These are phyloP conservation scores for Eonycteris spelaea DNA, from an alignment of 2,113 vertebrate species.

Conservation along the genomic window DNA sequence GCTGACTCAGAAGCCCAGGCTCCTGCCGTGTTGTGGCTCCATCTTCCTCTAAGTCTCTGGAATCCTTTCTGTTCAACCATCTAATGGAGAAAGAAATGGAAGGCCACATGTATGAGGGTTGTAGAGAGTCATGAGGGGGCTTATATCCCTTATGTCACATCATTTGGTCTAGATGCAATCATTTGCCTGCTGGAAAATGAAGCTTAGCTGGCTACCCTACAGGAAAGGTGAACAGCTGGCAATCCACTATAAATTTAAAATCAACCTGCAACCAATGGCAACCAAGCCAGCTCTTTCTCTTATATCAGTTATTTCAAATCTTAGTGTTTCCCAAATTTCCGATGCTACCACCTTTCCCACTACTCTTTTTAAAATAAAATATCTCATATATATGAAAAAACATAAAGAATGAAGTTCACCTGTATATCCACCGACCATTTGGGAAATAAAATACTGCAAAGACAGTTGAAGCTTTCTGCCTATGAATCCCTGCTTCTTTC, in stretches of 20 bases:
- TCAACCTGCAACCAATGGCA: not conserved
- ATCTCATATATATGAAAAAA: not conserved
- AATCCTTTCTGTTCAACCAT: not conserved
- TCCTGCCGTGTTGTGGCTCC: not conserved
- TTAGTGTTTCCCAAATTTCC: not conserved
- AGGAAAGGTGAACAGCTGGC: not conserved
- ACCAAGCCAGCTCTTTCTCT: not conserved
- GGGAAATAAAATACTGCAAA: not conserved
- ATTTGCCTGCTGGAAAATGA: not conserved
- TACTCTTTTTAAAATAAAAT: slow-evolving; percentile 27
- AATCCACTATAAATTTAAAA: not conserved
- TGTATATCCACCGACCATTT: not conserved
- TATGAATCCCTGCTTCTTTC: not conserved
- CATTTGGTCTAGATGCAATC: not conserved
- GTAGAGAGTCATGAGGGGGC: not conserved
- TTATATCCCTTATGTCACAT: not conserved
- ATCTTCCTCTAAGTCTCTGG: not conserved
- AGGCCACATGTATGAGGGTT: not conserved
- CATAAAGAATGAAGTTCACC: not conserved
- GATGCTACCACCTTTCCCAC: not conserved
- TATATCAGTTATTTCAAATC: not conserved
- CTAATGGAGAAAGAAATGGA: not conserved
- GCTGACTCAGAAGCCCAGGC: not conserved
- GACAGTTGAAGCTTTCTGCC: not conserved
- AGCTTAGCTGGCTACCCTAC: not conserved